Base-by-base conservation (phyloP, 2,888 invertebrate species). In the Caenorhabditis sp. region DNA sequence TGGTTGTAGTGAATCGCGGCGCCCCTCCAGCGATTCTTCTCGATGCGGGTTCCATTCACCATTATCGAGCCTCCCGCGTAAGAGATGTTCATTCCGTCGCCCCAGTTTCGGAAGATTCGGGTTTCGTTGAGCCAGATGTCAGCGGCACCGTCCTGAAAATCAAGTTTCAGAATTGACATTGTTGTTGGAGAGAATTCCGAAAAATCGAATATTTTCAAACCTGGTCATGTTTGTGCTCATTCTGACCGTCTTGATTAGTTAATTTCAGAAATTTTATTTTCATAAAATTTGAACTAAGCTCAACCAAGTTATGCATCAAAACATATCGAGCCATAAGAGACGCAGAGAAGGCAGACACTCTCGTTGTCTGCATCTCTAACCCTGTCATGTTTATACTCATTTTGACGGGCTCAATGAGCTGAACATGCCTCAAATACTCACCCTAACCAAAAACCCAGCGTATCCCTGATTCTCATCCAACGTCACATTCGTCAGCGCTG, bases 41-140 rank as follows among this genome's bases (percentile, higher is more conserved):
- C 95, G 28, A 99, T 93, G 31, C 95, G 95, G 58, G 96, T 95
- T 88, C 95, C 94, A 14, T 98, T 97, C 82, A 99, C 94, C 91
- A 98, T 97, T 85, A 96, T 94, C 89, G 95, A 95, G 0, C 99
- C 99, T 0, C 99, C 98, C 3, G 96, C 95, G 82, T 96, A 96
- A 0, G 97, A 97, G 14, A 99, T 95, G 92, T 99, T 99, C 12
- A 99, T 94, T 0, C 98, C 99, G 91, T 97, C 97, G 1, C 97
- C 97, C 91, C 95, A 94, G 92, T 99, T 99, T 89, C 96, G 95
- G 22, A 95, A 95, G 87, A 99, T 95, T 89, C 95, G 47, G 6
- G 96, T 96, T 89, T 95, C 95, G 24, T 98, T 97, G 3, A 99
- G 94, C 92, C 98, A 97, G 0, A 99, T 94, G 92, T 98, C 97